These are phyloP conservation scores for Lucilia sericata DNA, from an alignment of 1,140 invertebrate species.

Conservation along the genomic window DNA sequence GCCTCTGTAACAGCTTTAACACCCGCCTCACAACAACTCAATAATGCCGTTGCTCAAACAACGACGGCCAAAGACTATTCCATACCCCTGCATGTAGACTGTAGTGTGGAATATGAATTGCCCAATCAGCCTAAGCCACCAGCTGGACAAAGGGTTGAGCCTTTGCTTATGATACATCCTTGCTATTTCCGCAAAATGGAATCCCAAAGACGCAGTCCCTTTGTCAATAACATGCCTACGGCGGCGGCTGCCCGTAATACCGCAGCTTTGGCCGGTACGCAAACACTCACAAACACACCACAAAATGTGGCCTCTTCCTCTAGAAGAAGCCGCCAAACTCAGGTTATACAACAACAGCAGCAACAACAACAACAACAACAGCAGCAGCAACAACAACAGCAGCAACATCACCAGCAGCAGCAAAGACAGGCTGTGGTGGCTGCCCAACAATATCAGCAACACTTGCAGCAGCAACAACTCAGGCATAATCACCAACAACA, in stretches of 20 bases:
- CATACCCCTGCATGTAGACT: slow-evolving; percentile 83
- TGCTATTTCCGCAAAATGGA: slow-evolving; percentile 85
- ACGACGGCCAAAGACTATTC: slow-evolving; percentile 77
- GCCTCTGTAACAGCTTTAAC: slow-evolving; percentile 39
- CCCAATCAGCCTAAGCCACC: slow-evolving; percentile 85
- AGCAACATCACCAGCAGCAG: slow-evolving; percentile 51
- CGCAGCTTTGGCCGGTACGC: slow-evolving; percentile 38
- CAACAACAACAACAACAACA: slow-evolving; percentile 58
- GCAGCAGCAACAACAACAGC: slow-evolving; percentile 55
- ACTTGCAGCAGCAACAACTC: slow-evolving; percentile 56
- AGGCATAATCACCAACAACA: slow-evolving; percentile 50
- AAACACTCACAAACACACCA: slow-evolving; percentile 47
- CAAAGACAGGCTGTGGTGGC: slow-evolving; percentile 52
- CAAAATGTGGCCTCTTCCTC: slow-evolving; percentile 23
- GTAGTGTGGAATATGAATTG: slow-evolving; percentile 87
- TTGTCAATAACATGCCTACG: slow-evolving; percentile 78
- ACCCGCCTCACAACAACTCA: slow-evolving; percentile 38
- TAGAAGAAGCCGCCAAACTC: slow-evolving; percentile 50
- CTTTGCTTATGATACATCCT: slow-evolving; percentile 86
- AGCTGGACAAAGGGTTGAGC: slow-evolving; percentile 79
- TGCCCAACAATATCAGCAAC: slow-evolving; percentile 52
- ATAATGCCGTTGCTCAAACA: neutral
- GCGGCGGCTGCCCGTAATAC: slow-evolving; percentile 62
- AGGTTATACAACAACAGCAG: slow-evolving; percentile 55
- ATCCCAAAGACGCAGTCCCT: slow-evolving; percentile 79